Evolutionary conservation across 1,140 invertebrate species (phyloP), one percentile per base, ranked within the genome.

Genomic region (Stratiolaelaps scimitus): DNA sequence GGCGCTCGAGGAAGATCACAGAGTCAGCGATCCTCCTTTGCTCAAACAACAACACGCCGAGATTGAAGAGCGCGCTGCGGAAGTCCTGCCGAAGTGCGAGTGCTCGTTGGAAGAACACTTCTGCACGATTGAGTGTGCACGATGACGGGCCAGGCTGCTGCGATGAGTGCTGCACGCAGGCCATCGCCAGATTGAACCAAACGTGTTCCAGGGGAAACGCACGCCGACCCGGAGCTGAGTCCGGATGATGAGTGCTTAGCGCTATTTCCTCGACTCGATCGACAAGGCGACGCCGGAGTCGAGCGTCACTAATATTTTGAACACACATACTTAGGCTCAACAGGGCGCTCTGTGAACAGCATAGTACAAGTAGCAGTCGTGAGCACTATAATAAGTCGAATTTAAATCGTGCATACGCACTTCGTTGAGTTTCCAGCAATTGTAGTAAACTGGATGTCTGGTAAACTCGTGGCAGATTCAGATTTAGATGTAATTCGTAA

Each of bases 141-240:
- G 34, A 40, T n/a, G n/a, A n/a, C 34, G 34, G 34, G 5, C 10
- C 5, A 40, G 34, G 10, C 34, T 4, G 10, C 10, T 40, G 34
- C 15, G 26, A 26, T 5, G 53, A 1, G 6, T 60, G 26, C 34
- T 60, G 53, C 17, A 60, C 53, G 15, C 26, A 26, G 4, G 34
- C 53, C 53, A 60, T 60, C 15, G 53, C 53, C 26, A 60, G 23
- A 26, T 60, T 60, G 53, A 60, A 60, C 53, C 53, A 60, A 26
- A 60, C 53, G 53, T 60, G 15, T 26, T 60, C 53, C 53, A 34
- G 15, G 2, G 34, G 26, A 1, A 17, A 29, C 34, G 26, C 23
- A 26, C 1, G 53, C 26, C 5, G 23, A 10, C 34, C 34, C 34
- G 34, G 34, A 40, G 34, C 34, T 4, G 4, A 4, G 5, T 4